Percentiles rank a stretch among this genome's conserved stretches.
Evolutionary conservation across 2,888 invertebrate genomes (phyloP).

Genomic region (Nineta flava): DNA sequence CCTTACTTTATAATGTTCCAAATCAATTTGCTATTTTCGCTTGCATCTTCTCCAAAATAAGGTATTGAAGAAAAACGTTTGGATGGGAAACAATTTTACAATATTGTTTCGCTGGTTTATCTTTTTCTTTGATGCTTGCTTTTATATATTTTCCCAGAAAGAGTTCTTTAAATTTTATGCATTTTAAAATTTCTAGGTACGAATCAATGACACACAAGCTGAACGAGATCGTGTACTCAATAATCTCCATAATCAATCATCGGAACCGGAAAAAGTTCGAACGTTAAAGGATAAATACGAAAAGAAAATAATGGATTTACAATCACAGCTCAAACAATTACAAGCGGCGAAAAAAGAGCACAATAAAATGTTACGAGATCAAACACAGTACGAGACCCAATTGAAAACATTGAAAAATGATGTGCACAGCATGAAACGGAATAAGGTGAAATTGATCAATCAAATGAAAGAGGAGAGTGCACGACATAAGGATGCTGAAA

Average conservation of each 20-base stretch:
- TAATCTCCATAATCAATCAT: slow-evolving; percentile 13
- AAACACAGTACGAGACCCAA: slow-evolving; percentile 61
- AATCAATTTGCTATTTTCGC: too few relatives aligned
- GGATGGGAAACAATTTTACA: too few relatives aligned
- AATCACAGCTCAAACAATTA: slow-evolving; percentile 67
- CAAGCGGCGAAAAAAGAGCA: slow-evolving; percentile 84
- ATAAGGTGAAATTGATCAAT: slow-evolving; percentile 76
- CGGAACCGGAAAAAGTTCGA: slow-evolving; percentile 47
- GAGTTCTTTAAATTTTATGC: too few relatives aligned
- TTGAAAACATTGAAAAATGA: slow-evolving; percentile 55
- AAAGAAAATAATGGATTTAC: slow-evolving; percentile 65
- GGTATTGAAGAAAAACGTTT: too few relatives aligned
- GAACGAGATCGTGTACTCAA: slow-evolving; percentile 82
- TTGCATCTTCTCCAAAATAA: too few relatives aligned
- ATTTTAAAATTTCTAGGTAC: slow-evolving; percentile 30
- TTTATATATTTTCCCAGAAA: too few relatives aligned
- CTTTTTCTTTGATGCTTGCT: too few relatives aligned
- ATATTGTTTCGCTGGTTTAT: too few relatives aligned
- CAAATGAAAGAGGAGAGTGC: slow-evolving; percentile 86
- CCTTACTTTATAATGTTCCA: too few relatives aligned
- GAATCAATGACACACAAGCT: slow-evolving; percentile 75
- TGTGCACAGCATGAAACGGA: slow-evolving; percentile 64
- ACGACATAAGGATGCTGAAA: slow-evolving; percentile 70
- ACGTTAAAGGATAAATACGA: slow-evolving; percentile 83
- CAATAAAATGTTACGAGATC: slow-evolving; percentile 64